These are phyloP conservation scores for Caenorhabditis angaria DNA, from an alignment of 2,888 invertebrate species.

Conservation along the genomic window DNA sequence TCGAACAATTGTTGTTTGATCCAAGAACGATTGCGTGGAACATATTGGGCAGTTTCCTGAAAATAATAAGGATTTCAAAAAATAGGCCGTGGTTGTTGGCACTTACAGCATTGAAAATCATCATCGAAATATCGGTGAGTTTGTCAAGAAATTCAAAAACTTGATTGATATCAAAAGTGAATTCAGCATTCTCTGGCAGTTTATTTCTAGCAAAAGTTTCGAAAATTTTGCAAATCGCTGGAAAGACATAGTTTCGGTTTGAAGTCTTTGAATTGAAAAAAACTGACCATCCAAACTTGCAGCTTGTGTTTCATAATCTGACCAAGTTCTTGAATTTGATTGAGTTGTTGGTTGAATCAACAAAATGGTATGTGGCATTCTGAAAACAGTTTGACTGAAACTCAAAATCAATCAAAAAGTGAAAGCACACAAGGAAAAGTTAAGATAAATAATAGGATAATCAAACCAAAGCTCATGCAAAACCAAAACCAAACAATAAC, in stretches of 20 bases:
- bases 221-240: constrained; percentile 11
- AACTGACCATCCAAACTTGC: constrained; percentile 77
- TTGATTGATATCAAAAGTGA: constrained; percentile 93
- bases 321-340: constrained; percentile 96
- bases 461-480: not conserved
- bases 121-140: constrained; percentile 90
- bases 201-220: not conserved
- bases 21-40: constrained; percentile 38
- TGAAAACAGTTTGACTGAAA: not conserved
- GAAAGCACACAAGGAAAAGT: not conserved
- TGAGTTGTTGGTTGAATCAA: constrained; percentile 90
- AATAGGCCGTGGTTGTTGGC: too few species aligned
- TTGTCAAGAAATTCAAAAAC: constrained; percentile 97
- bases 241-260: too few species aligned
- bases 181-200: not conserved
- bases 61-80: constrained; percentile 4
- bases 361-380: constrained; percentile 84
- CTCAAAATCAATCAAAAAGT: not conserved
- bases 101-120: constrained; percentile 77
- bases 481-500: not conserved
- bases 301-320: constrained; percentile 92
- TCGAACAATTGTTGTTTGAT: constrained; percentile 41
- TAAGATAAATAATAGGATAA: not conserved
- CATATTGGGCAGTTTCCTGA: constrained; percentile 36
- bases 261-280: constrained; percentile 74